phyloP scores from a whole-genome alignment of 2,888 invertebrate species.

The Invenusta paracnida region DNA sequence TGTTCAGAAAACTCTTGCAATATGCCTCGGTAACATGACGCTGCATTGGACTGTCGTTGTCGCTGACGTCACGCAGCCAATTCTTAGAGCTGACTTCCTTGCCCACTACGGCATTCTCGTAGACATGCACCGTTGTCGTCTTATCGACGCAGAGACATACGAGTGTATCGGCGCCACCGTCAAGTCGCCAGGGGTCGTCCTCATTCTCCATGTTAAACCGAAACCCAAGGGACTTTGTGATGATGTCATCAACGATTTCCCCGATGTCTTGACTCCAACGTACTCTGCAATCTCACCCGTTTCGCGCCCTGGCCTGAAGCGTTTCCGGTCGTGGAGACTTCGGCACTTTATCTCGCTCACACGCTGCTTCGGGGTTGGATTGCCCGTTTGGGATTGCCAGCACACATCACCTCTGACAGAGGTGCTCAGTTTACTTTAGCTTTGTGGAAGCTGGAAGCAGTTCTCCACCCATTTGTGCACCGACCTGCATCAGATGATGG shows the following conservation, averaged over 20 bases:
- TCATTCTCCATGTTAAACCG: background rate
- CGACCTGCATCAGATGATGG: background rate
- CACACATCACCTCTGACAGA: conserved; percentile 52
- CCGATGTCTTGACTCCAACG: background rate
- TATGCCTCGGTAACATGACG: background rate
- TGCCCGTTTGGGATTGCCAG: conserved; percentile 52
- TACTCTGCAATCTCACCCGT: conserved; percentile 35
- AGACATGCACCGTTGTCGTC: background rate
- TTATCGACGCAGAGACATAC: conserved; percentile 5
- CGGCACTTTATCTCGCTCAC: conserved; percentile 52
- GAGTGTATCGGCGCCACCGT: conserved; percentile 3
- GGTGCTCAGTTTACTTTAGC: conserved; percentile 51
- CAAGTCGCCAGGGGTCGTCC: background rate
- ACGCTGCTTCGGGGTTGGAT: conserved; percentile 58
- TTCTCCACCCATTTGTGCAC: background rate
- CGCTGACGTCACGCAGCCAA: background rate
- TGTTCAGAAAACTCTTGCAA: background rate
- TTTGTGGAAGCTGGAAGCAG: background rate
- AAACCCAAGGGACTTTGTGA: background rate
- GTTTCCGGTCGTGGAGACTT: conserved; percentile 13
- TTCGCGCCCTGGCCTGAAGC: conserved; percentile 47
- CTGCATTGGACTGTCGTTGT: background rate
- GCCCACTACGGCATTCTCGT: conserved; percentile 7
- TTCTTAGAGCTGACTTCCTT: background rate
- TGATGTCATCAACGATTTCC: conserved; percentile 22